phyloP scores from a whole-genome alignment of 2,888 invertebrate genomes.

The Cryptocephalus primarius region DNA sequence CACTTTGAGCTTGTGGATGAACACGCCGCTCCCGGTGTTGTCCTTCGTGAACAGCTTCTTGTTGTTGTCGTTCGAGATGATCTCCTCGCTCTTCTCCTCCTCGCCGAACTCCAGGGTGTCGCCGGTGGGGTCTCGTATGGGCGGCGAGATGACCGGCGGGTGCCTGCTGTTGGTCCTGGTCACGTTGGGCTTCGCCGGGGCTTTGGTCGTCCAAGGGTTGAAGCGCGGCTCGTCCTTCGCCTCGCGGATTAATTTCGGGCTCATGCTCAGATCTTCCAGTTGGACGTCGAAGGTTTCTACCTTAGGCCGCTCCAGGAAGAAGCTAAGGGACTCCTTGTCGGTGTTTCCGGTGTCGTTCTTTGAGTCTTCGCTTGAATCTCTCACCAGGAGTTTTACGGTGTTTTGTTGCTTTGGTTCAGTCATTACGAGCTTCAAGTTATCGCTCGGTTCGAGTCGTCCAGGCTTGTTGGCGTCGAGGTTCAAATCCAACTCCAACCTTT shows the following conservation, averaged over 20 bases:
- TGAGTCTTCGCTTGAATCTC: slow-evolving; percentile 9
- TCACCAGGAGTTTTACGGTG: slow-evolving; percentile 6
- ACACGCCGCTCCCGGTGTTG: slow-evolving; percentile 49
- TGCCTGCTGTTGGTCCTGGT: slow-evolving; percentile 4
- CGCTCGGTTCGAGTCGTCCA: slow-evolving; percentile 4
- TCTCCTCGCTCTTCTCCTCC: slow-evolving; percentile 22
- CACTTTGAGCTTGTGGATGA: slow-evolving; percentile 58
- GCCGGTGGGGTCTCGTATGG: slow-evolving; percentile 15
- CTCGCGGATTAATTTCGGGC: slow-evolving; percentile 8
- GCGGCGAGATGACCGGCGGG: slow-evolving; percentile 13
- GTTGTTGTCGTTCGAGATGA: slow-evolving; percentile 22
- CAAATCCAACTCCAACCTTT: slow-evolving; percentile 5
- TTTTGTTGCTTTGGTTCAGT: slow-evolving; percentile 10
- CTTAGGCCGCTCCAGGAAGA: slow-evolving; percentile 11
- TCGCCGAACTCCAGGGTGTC: slow-evolving; percentile 19
- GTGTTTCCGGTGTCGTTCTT: slow-evolving; percentile 9
- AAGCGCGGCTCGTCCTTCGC: slow-evolving; percentile 5
- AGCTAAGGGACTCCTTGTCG: slow-evolving; percentile 8
- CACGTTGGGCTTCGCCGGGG: no score
- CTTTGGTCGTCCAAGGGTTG: no score
- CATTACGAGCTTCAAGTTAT: slow-evolving; percentile 1
- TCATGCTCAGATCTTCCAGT: slow-evolving; percentile 5
- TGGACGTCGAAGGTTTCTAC: slow-evolving; percentile 6
- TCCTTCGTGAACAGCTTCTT: slow-evolving; percentile 30
- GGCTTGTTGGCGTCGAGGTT: slow-evolving; percentile 5